Evolutionary conservation across 2,797 vertebrate species (phyloP).

Genomic region (Zenarchopterus dispar): DNA sequence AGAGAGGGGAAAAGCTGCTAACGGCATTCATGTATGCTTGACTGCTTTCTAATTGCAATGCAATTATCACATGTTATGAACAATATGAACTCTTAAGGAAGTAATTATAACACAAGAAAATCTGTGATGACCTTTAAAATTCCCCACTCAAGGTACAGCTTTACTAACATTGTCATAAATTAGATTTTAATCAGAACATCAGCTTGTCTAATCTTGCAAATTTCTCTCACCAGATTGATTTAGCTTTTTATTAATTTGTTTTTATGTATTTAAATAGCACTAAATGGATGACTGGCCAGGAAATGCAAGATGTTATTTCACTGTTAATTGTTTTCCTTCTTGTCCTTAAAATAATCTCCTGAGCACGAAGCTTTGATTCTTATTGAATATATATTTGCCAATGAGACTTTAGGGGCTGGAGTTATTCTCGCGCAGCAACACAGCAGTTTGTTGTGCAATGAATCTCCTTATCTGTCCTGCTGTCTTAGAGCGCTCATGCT

Average conservation of each 20-base stretch:
- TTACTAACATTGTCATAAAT: constrained; percentile 69
- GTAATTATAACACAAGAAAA: constrained; percentile 81
- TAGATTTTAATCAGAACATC: constrained; percentile 75
- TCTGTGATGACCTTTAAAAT: constrained; percentile 75
- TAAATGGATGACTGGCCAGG: constrained; percentile 39
- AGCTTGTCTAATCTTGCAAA: constrained; percentile 61
- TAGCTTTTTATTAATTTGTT: constrained; percentile 41
- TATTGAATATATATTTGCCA: constrained; percentile 45
- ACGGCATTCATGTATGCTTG: constrained; percentile 75
- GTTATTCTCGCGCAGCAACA: constrained; percentile 56
- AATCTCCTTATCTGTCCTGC: constrained; percentile 56
- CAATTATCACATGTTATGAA: constrained; percentile 82
- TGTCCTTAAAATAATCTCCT: constrained; percentile 9
- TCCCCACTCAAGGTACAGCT: constrained; percentile 67
- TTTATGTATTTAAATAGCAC: constrained; percentile 28
- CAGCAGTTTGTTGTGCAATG: constrained; percentile 64
- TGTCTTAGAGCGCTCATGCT: constrained; percentile 52
- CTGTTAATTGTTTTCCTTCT: constrained; percentile 17
- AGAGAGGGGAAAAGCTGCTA: constrained; percentile 59
- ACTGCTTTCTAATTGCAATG: constrained; percentile 81
- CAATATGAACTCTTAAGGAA: constrained; percentile 81
- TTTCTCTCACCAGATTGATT: constrained; percentile 39
- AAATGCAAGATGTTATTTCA: constrained; percentile 10
- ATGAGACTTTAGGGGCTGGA: constrained; percentile 44
- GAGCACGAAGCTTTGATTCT: constrained; percentile 28